Evolutionary conservation across 2,113 vertebrate genomes (phyloP), one percentile per base, ranked within the genome.

Genomic region (Trogon melanurus): DNA sequence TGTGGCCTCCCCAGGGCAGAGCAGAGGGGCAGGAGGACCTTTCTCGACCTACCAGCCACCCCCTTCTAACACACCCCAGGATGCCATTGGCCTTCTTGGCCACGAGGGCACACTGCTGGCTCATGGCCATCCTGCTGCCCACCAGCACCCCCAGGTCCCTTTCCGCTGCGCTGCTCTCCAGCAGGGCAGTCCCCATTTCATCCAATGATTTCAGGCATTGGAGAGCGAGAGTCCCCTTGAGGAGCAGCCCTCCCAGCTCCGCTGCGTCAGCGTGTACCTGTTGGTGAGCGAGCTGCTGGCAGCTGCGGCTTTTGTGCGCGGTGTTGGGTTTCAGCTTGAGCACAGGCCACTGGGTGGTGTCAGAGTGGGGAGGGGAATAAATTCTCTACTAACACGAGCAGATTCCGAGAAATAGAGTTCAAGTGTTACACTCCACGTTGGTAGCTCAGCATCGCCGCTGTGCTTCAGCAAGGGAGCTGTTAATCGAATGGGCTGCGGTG

Each of bases 381-480:
- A 36, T 22, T 41, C 30, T 71, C 10, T 13, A 41, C 41, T 23
- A 16, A 26, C 47, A 25, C 0, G 1, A 45, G 69, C 60, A 95
- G 45, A 74, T 71, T 56, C 10, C 9, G 30, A 48, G 57, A 56
- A 56, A 53, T 22, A 2, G 17, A 30, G 21, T 25, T 54, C 5
- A 62, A 74, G 21, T 22, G 6, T 41, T 76, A 5, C 3, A 14
- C 19, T 50, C 0, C 0, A 1, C 36, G 21, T 27, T 54, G 22
- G 34, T 71, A 58, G 47, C 71, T 88, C 45, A 27, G 57, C 50
- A 67, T 48, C 66, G 70, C 38, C 21, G 27, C 76, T 64, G 56
- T 22, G 34, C 56, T 62, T 36, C 72, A 88, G 48, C 2, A 1
- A 51, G 73, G 54, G 20, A 78, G 20, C 38, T 48, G 51, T 67